These are phyloP conservation scores for Drosophila persimilis DNA, from an alignment of 1,140 invertebrate species.

Conservation along the genomic window DNA sequence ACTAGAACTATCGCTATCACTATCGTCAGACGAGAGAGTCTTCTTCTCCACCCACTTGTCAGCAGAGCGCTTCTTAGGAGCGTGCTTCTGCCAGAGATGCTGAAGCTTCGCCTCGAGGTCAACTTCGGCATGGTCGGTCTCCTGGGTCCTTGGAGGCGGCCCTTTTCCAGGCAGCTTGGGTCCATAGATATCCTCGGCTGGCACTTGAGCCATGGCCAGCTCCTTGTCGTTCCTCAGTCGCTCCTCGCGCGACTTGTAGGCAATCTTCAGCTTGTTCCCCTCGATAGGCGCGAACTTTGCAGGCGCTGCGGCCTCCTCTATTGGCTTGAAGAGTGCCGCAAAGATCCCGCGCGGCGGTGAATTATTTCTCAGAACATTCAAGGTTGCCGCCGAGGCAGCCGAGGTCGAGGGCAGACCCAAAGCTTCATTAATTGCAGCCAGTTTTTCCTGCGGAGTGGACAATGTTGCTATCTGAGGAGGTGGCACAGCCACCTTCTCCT, in stretches of 20 bases:
- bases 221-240: constrained; percentile 63
- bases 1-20: constrained; percentile 40
- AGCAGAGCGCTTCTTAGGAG: constrained; percentile 46
- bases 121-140: constrained; percentile 17
- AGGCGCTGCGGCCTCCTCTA: not conserved
- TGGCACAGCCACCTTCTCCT: constrained; percentile 48
- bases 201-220: constrained; percentile 42
- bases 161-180: constrained; percentile 41
- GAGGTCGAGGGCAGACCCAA: constrained; percentile 49
- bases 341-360: constrained; percentile 90
- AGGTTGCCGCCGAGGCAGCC: constrained; percentile 65
- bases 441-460: constrained; percentile 34
- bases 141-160: not conserved
- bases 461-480: constrained; percentile 13
- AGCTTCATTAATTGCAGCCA: constrained; percentile 48
- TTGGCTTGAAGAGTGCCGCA: constrained; percentile 85
- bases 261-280: constrained; percentile 61
- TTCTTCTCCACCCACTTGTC: constrained; percentile 67
- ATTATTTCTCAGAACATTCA: constrained; percentile 85
- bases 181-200: constrained; percentile 50
- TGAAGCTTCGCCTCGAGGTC: constrained; percentile 62
- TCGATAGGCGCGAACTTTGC: constrained; percentile 61
- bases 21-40: constrained; percentile 45
- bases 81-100: constrained; percentile 61
- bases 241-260: constrained; percentile 59